Evolutionary conservation across 1,140 invertebrate species (phyloP), one percentile per base, ranked within the genome.

Genomic region (Euura saliciscinereae): DNA sequence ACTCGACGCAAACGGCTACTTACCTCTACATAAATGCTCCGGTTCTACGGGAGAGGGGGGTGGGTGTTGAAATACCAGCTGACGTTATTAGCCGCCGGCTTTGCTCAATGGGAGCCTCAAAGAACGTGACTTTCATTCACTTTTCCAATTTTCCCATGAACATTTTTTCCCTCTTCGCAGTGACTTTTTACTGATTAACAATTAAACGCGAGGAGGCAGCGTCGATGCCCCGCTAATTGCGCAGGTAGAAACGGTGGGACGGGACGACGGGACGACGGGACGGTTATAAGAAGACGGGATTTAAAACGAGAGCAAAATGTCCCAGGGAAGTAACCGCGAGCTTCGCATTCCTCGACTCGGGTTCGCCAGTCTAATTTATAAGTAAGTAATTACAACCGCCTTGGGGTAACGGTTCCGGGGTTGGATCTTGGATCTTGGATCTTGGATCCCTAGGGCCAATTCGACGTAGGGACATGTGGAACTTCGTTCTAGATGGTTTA

Each of bases 231-330:
- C 8, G 51, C 51, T 59, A 59, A 59, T 59, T 59, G 51, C 51
- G 51, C 13, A 11, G 8, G 51, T n/a, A 6, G 51, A 59, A n/a
- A 8, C 10, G 10, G 5, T 6, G 28, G 13, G 8, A 59, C 51
- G 13, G 13, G 51, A 59, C 28, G 28, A n/a, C n/a, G n/a, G n/a
- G n/a, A n/a, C n/a, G n/a, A 28, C 28, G 28, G 28, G 28, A 28
- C 28, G 28, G 28, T 28, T 28, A 28, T 28, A 28, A 28, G 28
- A 59, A 59, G 51, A 6, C 10, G 51, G 51, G 8, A n/a, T 11
- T 59, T 59, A n/a, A 59, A 59, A 59, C 51, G 51, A n/a, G 51
- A 59, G 51, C 51, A 59, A 59, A 59, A 59, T 59, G 51, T n/a
- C 13, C 8, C 51, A 11, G 51, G 3, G 51, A n/a, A 3, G 5